A percentile compares a stretch with the other conserved stretches of the same genome.
Conservation (phyloP, 2,113 vertebrate species). For the Halichoeres trimaculatus region DNA sequence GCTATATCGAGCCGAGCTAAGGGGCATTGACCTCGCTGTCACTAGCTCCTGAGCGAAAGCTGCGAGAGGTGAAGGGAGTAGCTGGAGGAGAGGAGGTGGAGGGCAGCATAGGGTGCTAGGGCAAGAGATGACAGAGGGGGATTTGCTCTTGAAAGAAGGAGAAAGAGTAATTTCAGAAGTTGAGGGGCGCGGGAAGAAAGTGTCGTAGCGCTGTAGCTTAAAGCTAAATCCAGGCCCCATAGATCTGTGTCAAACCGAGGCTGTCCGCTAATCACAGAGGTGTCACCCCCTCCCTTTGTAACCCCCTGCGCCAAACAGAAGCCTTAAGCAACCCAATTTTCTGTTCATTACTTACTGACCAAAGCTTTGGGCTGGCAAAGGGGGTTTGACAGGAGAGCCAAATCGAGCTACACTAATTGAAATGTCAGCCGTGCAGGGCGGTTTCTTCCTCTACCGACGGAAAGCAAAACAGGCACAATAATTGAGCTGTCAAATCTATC, state of each 20-base stretch:
- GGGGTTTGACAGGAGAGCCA: conserved; percentile 47
- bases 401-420: conserved; percentile 70
- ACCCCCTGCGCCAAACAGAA: neutral
- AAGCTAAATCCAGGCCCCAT: conserved; percentile 18
- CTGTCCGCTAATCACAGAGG: conserved; percentile 40
- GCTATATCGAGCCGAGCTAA: conserved; percentile 54
- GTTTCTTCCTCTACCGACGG: conserved; percentile 52
- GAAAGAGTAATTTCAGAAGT: conserved; percentile 22
- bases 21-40: conserved; percentile 35
- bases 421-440: conserved; percentile 68
- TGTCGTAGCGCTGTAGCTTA: conserved; percentile 4
- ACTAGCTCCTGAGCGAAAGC: conserved; percentile 12
- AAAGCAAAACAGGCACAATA: conserved; percentile 73
- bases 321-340: conserved; percentile 51
- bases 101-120: neutral
- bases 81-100: conserved; percentile 9
- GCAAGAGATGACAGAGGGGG: neutral
- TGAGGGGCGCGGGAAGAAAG: conserved; percentile 1
- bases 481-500: conserved; percentile 77
- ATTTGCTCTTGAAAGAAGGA: conserved; percentile 3
- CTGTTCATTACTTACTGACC: conserved; percentile 42
- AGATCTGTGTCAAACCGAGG: conserved; percentile 29
- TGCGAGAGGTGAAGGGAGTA: neutral
- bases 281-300: conserved; percentile 22
- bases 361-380: conserved; percentile 25